Evolutionary conservation across 2,888 invertebrate genomes (phyloP), one percentile per base, ranked within the genome.

Genomic region (Acronicta psi): DNA sequence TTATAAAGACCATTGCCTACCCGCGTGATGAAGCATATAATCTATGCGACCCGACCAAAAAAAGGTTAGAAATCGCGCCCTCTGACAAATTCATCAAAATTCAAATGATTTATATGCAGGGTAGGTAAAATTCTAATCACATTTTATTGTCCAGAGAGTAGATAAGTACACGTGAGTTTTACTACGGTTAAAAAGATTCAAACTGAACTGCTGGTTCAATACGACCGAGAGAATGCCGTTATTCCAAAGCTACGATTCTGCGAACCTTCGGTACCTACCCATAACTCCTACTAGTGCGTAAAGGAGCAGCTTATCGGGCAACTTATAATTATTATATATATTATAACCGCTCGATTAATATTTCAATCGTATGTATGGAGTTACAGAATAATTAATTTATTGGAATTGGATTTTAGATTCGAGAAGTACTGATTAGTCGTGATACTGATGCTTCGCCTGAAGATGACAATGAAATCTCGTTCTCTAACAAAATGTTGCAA

Each of bases 121-220:
- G n/a, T 53, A 64, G 51, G 16, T 47, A 36, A 59, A 50, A 64
- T 69, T 68, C 63, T 68, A 69, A 67, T 69, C 59, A 69, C 41
- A 20, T 59, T 64, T 51, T 41, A 42, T 25, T 36, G 34, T 23
- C 23, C 52, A 41, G 34, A 42, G 18, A 43, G 42, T 44, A 13
- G 31, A 8, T 25, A 9, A 3, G 5, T 5, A 40, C 34, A 46
- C 34, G 11, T 31, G 29, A 36, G 16, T 53, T 18, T 63, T 59
- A 46, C 53, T 58, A 40, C 9, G 23, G 41, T 38, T 29, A 20
- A 13, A 9, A 23, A 37, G 53, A 20, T 57, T 45, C 45, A n/a
- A n/a, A n/a, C 34, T 34, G 34, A 4, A 5, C 34, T n/a, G n/a
- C n/a, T 29, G n/a, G 1, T 5, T 34, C n/a, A n/a, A 2, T n/a